Evolutionary conservation across 2,113 vertebrate genomes (phyloP).

Genomic region (Baryphthengus martii): DNA sequence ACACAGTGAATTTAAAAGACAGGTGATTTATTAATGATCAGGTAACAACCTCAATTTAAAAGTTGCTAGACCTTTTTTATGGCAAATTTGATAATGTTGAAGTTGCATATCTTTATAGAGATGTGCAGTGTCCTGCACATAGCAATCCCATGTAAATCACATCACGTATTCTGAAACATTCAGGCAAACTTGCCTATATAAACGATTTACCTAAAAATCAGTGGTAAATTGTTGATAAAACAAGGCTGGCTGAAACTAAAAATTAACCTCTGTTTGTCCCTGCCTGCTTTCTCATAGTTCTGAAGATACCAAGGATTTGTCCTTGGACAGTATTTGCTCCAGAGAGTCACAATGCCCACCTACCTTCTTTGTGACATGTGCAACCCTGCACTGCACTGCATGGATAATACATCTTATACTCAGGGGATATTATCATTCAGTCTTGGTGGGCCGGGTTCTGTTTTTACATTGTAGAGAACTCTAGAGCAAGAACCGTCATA

Average conservation of each 20-base stretch:
- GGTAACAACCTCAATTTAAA: background rate
- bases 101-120: background rate
- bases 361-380: background rate
- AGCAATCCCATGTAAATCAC: background rate
- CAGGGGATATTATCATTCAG: background rate
- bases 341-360: background rate
- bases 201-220: background rate
- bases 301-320: background rate
- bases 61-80: background rate
- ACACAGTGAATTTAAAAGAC: background rate
- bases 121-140: background rate
- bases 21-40: background rate
- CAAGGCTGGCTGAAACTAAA: background rate
- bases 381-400: no score
- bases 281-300: background rate
- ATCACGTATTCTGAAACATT: background rate
- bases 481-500: background rate
- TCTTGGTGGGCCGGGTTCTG: accelerated
- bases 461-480: background rate
- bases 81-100: background rate
- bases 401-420: no score
- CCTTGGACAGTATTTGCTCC: background rate
- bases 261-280: background rate
- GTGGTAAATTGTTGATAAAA: background rate
- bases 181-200: background rate